Conservation (phyloP, 2,797 vertebrate species). For the Oreonectes daqikongensis region DNA sequence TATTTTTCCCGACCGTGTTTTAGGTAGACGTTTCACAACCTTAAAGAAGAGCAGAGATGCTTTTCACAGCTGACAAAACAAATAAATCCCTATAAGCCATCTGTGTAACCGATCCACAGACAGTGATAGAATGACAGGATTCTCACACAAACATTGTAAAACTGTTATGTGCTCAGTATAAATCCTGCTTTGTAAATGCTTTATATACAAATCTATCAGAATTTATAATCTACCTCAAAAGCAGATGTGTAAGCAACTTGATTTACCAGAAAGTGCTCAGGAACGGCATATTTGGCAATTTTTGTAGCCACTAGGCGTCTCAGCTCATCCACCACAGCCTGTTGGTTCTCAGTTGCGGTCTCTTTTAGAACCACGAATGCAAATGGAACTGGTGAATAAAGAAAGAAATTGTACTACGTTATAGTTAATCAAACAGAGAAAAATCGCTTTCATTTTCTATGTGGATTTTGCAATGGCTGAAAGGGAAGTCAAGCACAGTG, state of each 20-base stretch:
- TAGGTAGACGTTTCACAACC: slow-evolving; percentile 90
- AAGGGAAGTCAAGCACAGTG: not conserved
- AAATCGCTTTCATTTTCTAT: not conserved
- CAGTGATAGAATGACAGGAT: not conserved
- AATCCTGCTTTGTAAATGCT: not conserved
- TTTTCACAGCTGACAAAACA: slow-evolving; percentile 4
- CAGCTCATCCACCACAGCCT: slow-evolving; percentile 75
- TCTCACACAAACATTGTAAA: not conserved
- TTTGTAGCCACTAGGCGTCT: slow-evolving; percentile 81
- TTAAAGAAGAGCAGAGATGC: slow-evolving; percentile 62
- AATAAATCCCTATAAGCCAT: not conserved
- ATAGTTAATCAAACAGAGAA: not conserved
- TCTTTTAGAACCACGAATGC: slow-evolving; percentile 91
- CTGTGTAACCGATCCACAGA: not conserved
- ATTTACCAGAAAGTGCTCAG: slow-evolving; percentile 89
- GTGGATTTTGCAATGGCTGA: not conserved
- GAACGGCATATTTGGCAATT: slow-evolving; percentile 94
- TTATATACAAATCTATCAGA: not conserved
- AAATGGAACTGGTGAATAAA: slow-evolving; percentile 81
- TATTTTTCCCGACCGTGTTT: slow-evolving; percentile 96
- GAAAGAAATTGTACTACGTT: not conserved
- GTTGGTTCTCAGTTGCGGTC: slow-evolving; percentile 55
- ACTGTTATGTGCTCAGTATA: not conserved
- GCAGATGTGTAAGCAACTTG: not conserved
- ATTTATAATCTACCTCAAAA: not conserved